A percentile compares a stretch with the other conserved stretches of the same genome.
Conservation (phyloP, 64 coral and sea anemone species). For the Montipora efflorescens region DNA sequence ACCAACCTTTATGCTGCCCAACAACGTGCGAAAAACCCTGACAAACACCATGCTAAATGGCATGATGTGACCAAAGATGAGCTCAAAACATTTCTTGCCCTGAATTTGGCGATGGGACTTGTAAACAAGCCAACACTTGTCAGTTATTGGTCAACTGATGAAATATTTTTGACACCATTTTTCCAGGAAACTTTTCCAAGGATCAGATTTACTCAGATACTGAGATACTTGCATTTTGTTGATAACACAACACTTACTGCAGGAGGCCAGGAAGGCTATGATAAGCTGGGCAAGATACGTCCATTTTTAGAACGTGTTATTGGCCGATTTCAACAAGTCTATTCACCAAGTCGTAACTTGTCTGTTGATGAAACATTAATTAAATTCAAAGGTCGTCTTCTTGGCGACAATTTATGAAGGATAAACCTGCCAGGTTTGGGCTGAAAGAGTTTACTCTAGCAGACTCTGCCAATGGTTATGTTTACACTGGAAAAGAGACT, state of each 20-base stretch:
- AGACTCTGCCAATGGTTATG: conserved; percentile 41
- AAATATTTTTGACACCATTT: conserved; percentile 55
- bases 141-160: conserved; percentile 57
- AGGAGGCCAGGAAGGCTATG: conserved; percentile 32
- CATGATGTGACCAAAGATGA: background rate
- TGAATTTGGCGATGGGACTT: conserved; percentile 36
- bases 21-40: conserved; percentile 46
- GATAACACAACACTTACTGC: conserved; percentile 55
- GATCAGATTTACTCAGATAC: conserved; percentile 56
- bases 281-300: conserved; percentile 25
- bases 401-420: conserved; percentile 58
- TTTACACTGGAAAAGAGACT: conserved; percentile 59
- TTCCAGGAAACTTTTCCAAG: conserved; percentile 67
- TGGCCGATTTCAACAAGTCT: conserved; percentile 11
- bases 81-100: background rate
- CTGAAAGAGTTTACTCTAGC: conserved; percentile 38
- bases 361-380: conserved; percentile 57
- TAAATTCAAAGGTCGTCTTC: conserved; percentile 49
- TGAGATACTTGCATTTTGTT: conserved; percentile 62
- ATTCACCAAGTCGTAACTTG: conserved; percentile 34
- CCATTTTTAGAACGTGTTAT: background rate
- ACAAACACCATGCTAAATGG: conserved; percentile 46
- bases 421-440: conserved; percentile 53
- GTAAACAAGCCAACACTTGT: conserved; percentile 48
- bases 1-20: conserved; percentile 58